Conservation (phyloP, 92 coral and sea anemone genomes). For the Porites lobata region DNA sequence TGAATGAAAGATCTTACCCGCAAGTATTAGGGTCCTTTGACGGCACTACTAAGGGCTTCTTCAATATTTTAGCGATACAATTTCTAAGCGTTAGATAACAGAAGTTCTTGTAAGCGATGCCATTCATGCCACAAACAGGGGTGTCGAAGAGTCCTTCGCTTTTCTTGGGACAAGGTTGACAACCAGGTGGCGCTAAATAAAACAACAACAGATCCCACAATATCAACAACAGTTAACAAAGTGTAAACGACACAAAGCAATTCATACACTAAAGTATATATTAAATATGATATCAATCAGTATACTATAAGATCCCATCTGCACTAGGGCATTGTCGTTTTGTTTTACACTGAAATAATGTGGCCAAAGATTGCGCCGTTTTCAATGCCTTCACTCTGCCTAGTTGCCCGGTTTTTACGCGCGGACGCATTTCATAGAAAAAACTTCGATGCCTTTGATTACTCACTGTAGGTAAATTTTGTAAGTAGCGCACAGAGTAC, state of each 20-base stretch:
- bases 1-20: constrained; percentile 75
- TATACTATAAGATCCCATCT: too few relatives aligned
- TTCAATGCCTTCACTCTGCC: too few relatives aligned
- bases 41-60: constrained; percentile 78
- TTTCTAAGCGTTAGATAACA: constrained; percentile 92
- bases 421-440: too few relatives aligned
- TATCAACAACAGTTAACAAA: background rate
- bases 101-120: constrained; percentile 96
- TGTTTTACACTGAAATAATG: too few relatives aligned
- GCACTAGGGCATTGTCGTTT: too few relatives aligned
- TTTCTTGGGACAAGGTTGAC: constrained; percentile 88
- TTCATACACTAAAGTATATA: too few relatives aligned
- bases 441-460: too few relatives aligned
- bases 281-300: too few relatives aligned
- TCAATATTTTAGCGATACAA: constrained; percentile 94
- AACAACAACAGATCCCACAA: background rate
- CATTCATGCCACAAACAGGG: constrained; percentile 95
- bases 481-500: too few relatives aligned
- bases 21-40: constrained; percentile 86
- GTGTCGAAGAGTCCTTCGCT: constrained; percentile 97
- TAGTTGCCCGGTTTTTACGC: too few relatives aligned
- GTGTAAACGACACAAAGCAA: background rate
- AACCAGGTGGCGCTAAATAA: constrained; percentile 93
- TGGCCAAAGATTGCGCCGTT: too few relatives aligned
- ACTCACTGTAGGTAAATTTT: too few relatives aligned